Base-by-base conservation (phyloP, 2,797 vertebrate species). In the Rhabdomys pumilio region DNA sequence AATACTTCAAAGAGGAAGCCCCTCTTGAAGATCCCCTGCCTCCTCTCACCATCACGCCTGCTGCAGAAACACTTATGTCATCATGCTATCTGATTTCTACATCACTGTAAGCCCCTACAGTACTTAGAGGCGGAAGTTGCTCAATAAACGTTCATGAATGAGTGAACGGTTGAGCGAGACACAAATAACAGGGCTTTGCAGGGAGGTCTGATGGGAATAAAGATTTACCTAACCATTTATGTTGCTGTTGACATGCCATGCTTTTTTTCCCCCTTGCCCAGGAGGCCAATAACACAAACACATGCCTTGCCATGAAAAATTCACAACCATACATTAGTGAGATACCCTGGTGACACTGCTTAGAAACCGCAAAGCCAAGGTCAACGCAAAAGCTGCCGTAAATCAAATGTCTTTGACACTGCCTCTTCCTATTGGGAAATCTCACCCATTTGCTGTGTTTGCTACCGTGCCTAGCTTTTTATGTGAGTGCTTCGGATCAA, bases 361-460 rank as follows among this genome's bases (percentile, higher is more conserved):
- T 95, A 97, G 97, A 97, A 97, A 97, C 98, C 95, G 97, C 97
- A 98, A 98, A 98, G 97, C 97, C 98, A 98, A 98, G 98, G 98
- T 98, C 98, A 89, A 65, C 1, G 90, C 96, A 90, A 97, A 97
- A 98, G 98, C 98, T 97, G 98, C 97, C 53, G 72, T 98, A 98
- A 98, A 98, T 98, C 98, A 98, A 94, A 97, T 97, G 96, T 97
- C 97, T 98, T 97, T 96, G 98, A 96, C 24, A 0, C 47, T 0
- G 73, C 98, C 89, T 94, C 98, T 96, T 97, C 94, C 90, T 95
- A 93, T 98, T 98, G 98, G 97, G 98, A 98, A 98, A 98, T 97
- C 97, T 97, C 98, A 93, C 96, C 97, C 87, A 93, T 93, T 98
- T 96, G 92, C 79, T 59, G 92, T 76, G 93, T 93, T 63, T 98